These are phyloP conservation scores for Papilio protenor DNA, from an alignment of 2,888 invertebrate species.

Conservation along the genomic window DNA sequence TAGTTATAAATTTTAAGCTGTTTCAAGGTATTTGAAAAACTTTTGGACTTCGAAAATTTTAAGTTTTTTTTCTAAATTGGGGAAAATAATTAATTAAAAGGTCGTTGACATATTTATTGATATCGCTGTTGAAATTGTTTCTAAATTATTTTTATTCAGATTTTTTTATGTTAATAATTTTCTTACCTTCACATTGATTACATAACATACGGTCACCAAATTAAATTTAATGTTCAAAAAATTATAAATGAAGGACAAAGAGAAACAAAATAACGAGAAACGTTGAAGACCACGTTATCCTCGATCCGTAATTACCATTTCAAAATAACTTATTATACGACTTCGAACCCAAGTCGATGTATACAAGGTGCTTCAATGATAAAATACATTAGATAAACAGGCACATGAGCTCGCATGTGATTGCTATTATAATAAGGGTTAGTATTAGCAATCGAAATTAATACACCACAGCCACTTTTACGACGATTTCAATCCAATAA, in stretches of 20 bases:
- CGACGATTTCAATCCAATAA: background rate
- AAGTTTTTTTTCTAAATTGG: background rate
- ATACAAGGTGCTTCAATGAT: slow-evolving; percentile 46
- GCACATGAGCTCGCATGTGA: slow-evolving; percentile 27
- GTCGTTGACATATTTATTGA: background rate
- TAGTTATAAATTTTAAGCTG: background rate
- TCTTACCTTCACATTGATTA: background rate
- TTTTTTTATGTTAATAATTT: background rate
- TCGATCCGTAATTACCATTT: slow-evolving; percentile 36
- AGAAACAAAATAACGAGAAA: slow-evolving; percentile 1
- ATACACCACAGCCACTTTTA: background rate
- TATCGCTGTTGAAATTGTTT: background rate
- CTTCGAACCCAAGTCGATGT: slow-evolving; percentile 31
- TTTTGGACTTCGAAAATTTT: background rate
- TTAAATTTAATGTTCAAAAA: slow-evolving; percentile 6
- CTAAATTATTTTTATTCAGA: background rate
- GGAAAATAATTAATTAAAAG: background rate
- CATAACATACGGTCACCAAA: background rate
- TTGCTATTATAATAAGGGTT: slow-evolving; percentile 6
- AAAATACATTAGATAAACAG: slow-evolving; percentile 29
- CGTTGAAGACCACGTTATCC: slow-evolving; percentile 19
- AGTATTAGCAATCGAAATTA: slow-evolving; percentile 5
- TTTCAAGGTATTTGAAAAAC: background rate
- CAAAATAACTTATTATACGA: slow-evolving; percentile 44
- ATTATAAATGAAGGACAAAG: slow-evolving; percentile 23